Percentiles rank a stretch among this genome's conserved stretches.
phyloP scores from a whole-genome alignment of 2,888 invertebrate species.

The Lottia scabra region DNA sequence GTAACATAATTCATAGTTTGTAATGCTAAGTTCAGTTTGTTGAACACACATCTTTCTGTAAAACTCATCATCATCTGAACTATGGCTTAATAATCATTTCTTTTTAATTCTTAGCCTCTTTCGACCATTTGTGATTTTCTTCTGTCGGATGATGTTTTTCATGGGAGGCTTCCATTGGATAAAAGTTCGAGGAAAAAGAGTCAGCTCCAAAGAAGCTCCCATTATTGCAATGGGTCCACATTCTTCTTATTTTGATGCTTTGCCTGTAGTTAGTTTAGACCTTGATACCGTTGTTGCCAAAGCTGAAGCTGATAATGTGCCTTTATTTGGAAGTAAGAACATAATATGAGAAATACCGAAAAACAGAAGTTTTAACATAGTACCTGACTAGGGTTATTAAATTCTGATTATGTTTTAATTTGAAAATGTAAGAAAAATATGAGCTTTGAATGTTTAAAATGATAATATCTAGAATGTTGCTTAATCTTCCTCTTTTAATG shows the following conservation, averaged over 20 bases:
- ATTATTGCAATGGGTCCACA: constrained; percentile 91
- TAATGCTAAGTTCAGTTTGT: no score
- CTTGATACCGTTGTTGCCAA: constrained; percentile 92
- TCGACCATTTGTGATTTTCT: constrained; percentile 54
- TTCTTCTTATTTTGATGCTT: constrained; percentile 90
- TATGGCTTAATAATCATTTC: not conserved
- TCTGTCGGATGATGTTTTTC: constrained; percentile 75
- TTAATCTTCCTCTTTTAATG: no score
- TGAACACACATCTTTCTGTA: no score
- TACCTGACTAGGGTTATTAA: no score
- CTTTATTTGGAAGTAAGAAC: constrained; percentile 89
- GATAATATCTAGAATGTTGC: no score
- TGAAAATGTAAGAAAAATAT: no score
- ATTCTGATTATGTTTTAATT: no score
- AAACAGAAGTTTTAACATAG: not conserved
- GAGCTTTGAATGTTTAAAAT: no score
- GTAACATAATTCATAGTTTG: no score
- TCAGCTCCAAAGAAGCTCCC: constrained; percentile 82
- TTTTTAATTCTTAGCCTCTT: constrained; percentile 43
- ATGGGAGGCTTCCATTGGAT: constrained; percentile 86
- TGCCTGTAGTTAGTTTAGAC: constrained; percentile 84
- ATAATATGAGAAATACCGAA: not conserved
- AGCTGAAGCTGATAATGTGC: constrained; percentile 83
- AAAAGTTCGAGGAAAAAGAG: constrained; percentile 81
- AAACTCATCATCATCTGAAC: not conserved